Percentiles rank a stretch among this genome's conserved stretches.
Evolutionary conservation across 2,797 vertebrate genomes (phyloP).

Genomic region (Salmo trutta): DNA sequence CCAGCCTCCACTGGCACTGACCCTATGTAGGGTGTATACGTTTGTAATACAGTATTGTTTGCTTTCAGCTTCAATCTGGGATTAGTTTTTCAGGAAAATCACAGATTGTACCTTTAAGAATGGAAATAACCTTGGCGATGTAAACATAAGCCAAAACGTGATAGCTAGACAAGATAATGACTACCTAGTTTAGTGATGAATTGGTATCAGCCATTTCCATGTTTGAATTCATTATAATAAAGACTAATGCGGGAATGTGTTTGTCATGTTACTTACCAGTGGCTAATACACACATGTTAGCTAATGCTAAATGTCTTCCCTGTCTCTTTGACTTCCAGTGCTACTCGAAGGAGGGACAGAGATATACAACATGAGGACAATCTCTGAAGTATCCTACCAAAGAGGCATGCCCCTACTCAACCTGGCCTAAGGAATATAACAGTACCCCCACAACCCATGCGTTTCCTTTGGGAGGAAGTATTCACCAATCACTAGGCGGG

Average conservation of each 20-base stretch:
- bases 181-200: constrained; percentile 64
- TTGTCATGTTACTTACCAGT: constrained; percentile 41
- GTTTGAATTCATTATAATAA: constrained; percentile 51
- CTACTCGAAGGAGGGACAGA: constrained; percentile 47
- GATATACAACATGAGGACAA: constrained; percentile 55
- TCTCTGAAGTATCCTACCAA: constrained; percentile 59
- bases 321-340: constrained; percentile 58
- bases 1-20: no score
- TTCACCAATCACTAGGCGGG: constrained; percentile 50
- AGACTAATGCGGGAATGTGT: constrained; percentile 43
- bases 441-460: constrained; percentile 45
- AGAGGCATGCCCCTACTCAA: constrained; percentile 59
- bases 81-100: background rate
- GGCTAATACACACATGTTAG: background rate
- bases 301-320: constrained; percentile 45
- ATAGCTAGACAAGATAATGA: constrained; percentile 48
- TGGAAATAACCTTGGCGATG: constrained; percentile 38
- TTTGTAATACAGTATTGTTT: background rate
- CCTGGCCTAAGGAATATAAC: constrained; percentile 64
- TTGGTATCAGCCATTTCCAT: constrained; percentile 44
- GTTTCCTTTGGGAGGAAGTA: constrained; percentile 50
- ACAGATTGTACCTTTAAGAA: background rate
- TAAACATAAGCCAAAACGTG: background rate
- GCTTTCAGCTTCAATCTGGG: background rate
- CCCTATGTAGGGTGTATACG: background rate